Evolutionary conservation across 23 tunicate species (phyloP), one percentile per base, ranked within the genome.

Genomic region (Trididemnum nubilum): DNA sequence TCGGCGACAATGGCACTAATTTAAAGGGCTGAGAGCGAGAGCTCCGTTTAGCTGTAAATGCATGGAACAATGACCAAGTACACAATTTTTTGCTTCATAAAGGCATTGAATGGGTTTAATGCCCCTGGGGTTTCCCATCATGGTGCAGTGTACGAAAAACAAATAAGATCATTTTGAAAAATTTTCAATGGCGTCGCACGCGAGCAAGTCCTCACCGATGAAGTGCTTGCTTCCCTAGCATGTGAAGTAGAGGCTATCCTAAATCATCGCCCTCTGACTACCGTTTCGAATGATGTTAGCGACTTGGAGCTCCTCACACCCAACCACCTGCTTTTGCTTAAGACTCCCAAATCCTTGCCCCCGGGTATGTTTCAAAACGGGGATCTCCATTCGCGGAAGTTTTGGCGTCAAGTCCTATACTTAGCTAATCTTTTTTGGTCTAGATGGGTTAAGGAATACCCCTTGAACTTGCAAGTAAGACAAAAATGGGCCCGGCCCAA

Each of bases 1-100:
- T 23, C 22, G 63, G 61, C 39, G 88, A 85, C 37, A 76, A 77
- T 66, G 88, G 82, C 35, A 76, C 88, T 23, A 85, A 76, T 65
- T 83, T 73, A 18, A 35, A 2, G 54, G 74, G 44, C 36, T 83
- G 50, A 34, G 54, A 0, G 67, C 22, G 67, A 69, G 33, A 69
- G 38, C 18, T 9, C 19, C n/a, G n/a, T n/a, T n/a, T n/a, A n/a
- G n/a, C n/a, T n/a, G n/a, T 63, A 22, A 63, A 63, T 15, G 25
- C 7, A 15, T 63, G 69, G 69, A 63, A 63, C 7, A 22, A n/a
- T 5, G 28, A 18, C 22, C 69, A 63, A 63, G n/a, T 63, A n/a
- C 69, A 63, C 69, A 5, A 22, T 24, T n/a, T n/a, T n/a, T n/a
- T n/a, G n/a, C n/a, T n/a, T n/a, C n/a, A n/a, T n/a, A n/a, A n/a